Evolutionary conservation across 2,113 vertebrate species (phyloP).

Genomic region (Antechinus flavipes): DNA sequence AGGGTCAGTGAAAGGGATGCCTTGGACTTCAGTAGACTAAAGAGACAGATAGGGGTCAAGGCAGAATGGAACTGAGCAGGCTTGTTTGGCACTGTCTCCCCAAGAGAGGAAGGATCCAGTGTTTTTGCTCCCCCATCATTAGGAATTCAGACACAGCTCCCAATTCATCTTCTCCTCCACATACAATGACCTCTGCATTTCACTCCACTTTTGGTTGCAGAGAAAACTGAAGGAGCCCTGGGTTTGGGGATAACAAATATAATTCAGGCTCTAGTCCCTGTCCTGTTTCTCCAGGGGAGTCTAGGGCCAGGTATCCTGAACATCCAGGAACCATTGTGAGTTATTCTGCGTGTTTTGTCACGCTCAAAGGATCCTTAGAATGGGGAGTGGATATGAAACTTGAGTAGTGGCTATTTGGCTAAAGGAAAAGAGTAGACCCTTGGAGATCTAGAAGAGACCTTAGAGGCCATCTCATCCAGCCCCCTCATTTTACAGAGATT

Average conservation of each 20-base stretch:
- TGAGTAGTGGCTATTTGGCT: slow-evolving; percentile 2
- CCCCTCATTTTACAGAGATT: neutral
- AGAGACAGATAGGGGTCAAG: neutral
- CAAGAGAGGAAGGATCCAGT: neutral
- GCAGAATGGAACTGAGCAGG: neutral
- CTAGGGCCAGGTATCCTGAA: neutral
- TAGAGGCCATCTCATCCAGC: neutral
- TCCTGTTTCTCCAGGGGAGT: neutral
- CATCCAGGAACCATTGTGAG: neutral
- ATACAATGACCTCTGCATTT: slow-evolving; percentile 49
- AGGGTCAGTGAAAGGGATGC: slow-evolving; percentile 6
- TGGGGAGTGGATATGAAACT: slow-evolving; percentile 11
- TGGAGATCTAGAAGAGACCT: too few species aligned
- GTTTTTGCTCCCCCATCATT: slow-evolving; percentile 32
- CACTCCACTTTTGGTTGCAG: slow-evolving; percentile 24
- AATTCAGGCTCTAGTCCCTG: neutral
- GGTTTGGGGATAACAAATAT: slow-evolving; percentile 14
- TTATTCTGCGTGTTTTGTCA: neutral
- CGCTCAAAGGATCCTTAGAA: neutral
- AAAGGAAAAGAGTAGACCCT: slow-evolving; percentile 19
- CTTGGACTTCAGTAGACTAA: neutral
- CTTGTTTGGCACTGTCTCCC: neutral
- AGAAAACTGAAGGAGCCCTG: neutral
- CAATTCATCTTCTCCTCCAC: slow-evolving; percentile 45
- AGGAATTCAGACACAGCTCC: slow-evolving; percentile 62